Evolutionary conservation across 2,888 invertebrate species (phyloP).

Genomic region (Pyrocoelia pectoralis): DNA sequence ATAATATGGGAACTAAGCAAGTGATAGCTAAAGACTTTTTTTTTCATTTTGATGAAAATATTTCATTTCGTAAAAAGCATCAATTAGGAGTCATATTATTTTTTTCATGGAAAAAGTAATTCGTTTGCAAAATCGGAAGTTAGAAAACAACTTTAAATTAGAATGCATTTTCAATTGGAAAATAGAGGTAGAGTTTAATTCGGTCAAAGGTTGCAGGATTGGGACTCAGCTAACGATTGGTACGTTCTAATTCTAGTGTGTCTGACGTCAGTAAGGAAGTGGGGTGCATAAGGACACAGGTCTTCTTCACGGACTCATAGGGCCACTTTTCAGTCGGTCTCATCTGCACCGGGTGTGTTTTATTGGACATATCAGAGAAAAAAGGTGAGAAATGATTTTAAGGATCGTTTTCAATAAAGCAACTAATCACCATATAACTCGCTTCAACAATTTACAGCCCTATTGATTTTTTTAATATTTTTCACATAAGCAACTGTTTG

Average conservation of each 20-base stretch:
- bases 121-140: background rate
- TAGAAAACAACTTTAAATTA: background rate
- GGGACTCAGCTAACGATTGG: conserved; percentile 50
- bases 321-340: conserved; percentile 31
- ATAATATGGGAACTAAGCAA: too few relatives aligned
- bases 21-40: too few relatives aligned
- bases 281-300: conserved; percentile 46
- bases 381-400: conserved; percentile 40
- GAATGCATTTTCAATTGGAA: background rate
- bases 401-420: conserved; percentile 15
- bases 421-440: background rate
- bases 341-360: conserved; percentile 55
- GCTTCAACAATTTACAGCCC: background rate
- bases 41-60: too few relatives aligned
- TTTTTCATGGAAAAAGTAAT: background rate
- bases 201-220: conserved; percentile 39
- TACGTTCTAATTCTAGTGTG: conserved; percentile 46
- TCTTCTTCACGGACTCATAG: conserved; percentile 48
- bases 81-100: too few relatives aligned
- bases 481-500: background rate
- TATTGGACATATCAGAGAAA: conserved; percentile 38
- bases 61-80: too few relatives aligned
- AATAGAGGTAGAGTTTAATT: conserved; percentile 1
- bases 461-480: conserved; percentile 11
- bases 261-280: conserved; percentile 52